Evolutionary conservation across 2,797 vertebrate genomes (phyloP).

Genomic region (Clarias platycephalus): DNA sequence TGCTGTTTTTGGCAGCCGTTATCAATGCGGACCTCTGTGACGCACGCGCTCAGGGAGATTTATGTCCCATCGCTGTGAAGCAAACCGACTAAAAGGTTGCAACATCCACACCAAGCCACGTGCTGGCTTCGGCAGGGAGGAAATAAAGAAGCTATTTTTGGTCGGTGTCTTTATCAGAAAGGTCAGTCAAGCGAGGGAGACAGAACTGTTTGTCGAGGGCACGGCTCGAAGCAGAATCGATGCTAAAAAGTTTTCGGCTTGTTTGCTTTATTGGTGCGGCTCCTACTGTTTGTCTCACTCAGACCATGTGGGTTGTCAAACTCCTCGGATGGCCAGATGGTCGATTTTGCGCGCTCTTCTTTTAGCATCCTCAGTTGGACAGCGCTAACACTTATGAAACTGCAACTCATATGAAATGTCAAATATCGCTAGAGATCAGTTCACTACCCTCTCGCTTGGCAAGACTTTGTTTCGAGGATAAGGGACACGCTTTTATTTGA

Average conservation of each 20-base stretch:
- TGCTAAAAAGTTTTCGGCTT: slow-evolving; percentile 61
- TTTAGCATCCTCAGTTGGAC: slow-evolving; percentile 1
- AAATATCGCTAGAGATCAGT: not conserved
- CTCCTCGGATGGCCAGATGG: not conserved
- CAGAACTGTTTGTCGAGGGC: slow-evolving; percentile 56
- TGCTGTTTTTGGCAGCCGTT: slow-evolving; percentile 76
- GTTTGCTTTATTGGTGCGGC: slow-evolving; percentile 48
- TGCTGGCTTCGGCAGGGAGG: slow-evolving; percentile 33
- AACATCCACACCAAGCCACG: slow-evolving; percentile 44
- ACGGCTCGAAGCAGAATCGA: slow-evolving; percentile 59
- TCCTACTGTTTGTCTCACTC: not conserved
- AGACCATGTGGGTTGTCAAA: not conserved
- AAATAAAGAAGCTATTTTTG: slow-evolving; percentile 52
- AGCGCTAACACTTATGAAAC: not conserved
- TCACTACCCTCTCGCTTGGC: not conserved
- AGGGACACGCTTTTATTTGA: not conserved
- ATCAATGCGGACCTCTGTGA: slow-evolving; percentile 73
- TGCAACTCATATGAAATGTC: slow-evolving; percentile 23
- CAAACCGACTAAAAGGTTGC: slow-evolving; percentile 47
- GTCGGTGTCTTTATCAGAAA: slow-evolving; percentile 47
- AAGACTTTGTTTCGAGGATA: not conserved
- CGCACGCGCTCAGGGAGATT: slow-evolving; percentile 64
- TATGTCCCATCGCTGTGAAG: slow-evolving; percentile 62
- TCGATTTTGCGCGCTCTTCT: not conserved
- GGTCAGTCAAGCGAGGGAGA: slow-evolving; percentile 54